phyloP scores from a whole-genome alignment of 2,888 invertebrate genomes.

The Pocota personata region DNA sequence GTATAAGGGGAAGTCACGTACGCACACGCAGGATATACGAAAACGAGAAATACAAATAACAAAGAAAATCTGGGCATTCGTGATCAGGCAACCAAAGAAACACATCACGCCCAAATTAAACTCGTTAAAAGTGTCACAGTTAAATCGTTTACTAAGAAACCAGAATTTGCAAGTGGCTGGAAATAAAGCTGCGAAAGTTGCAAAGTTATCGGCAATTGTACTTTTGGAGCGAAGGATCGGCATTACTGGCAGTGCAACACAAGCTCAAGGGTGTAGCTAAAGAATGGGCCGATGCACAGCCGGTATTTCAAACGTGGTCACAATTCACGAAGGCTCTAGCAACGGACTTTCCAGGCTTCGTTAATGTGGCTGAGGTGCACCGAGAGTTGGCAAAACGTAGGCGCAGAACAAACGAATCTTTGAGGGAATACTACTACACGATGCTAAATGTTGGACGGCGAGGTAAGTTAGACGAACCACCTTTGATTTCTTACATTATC shows the following conservation, averaged over 20 bases:
- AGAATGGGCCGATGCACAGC: too few species aligned
- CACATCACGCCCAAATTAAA: too few species aligned
- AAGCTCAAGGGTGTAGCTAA: too few species aligned
- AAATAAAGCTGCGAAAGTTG: too few species aligned
- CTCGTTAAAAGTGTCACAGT: not conserved
- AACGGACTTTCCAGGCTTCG: constrained; percentile 38
- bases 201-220: not conserved
- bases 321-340: constrained; percentile 18
- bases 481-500: constrained; percentile 67
- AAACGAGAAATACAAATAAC: not conserved
- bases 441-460: constrained; percentile 65
- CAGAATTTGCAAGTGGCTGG: constrained; percentile 7
- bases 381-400: constrained; percentile 37
- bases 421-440: constrained; percentile 62
- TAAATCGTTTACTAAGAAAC: not conserved
- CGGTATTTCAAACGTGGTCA: too few species aligned
- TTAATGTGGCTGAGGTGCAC: constrained; percentile 48
- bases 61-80: not conserved
- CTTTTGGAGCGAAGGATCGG: constrained; percentile 26
- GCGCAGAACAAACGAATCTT: constrained; percentile 43
- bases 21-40: not conserved
- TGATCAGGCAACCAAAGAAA: not conserved
- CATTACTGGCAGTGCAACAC: too few species aligned
- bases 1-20: not conserved
- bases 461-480: constrained; percentile 58